Evolutionary conservation across 2,797 vertebrate genomes (phyloP).

Genomic region (Miichthys miiuy): DNA sequence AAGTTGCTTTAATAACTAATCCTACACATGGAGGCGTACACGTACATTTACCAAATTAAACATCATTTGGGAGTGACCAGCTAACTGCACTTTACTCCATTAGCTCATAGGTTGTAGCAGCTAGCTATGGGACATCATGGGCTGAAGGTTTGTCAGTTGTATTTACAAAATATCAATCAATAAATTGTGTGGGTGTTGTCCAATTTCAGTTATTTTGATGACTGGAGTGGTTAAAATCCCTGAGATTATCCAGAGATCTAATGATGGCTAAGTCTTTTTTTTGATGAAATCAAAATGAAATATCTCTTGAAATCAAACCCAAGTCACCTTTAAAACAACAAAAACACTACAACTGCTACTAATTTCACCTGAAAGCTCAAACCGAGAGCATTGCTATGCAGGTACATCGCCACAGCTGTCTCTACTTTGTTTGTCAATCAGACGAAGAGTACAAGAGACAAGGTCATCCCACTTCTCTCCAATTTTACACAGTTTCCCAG

Average conservation of each 20-base stretch:
- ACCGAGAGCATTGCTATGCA: slow-evolving; percentile 39
- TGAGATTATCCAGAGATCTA: too few relatives aligned
- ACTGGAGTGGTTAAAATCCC: not conserved
- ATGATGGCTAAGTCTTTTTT: too few relatives aligned
- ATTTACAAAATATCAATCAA: too few relatives aligned
- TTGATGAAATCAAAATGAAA: not conserved
- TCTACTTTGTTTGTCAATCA: slow-evolving; percentile 58
- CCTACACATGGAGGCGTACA: too few relatives aligned
- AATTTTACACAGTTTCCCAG: slow-evolving; percentile 57
- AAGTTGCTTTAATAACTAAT: too few relatives aligned
- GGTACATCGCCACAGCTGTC: slow-evolving; percentile 15
- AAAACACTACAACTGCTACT: not conserved
- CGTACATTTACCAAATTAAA: too few relatives aligned
- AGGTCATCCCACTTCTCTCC: slow-evolving; percentile 63
- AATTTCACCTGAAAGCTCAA: slow-evolving; percentile 17
- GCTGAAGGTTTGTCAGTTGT: not conserved
- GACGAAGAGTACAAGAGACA: slow-evolving; percentile 47
- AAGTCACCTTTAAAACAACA: not conserved
- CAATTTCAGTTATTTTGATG: not conserved
- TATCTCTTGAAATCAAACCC: not conserved
- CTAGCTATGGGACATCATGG: not conserved
- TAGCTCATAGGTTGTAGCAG: too few relatives aligned
- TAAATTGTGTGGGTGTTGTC: not conserved
- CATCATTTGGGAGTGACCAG: too few relatives aligned
- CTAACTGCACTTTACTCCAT: too few relatives aligned